Percentiles rank a stretch among this genome's conserved stretches.
Conservation (phyloP, 2,797 vertebrate species). For the Vespertilio murinus region DNA sequence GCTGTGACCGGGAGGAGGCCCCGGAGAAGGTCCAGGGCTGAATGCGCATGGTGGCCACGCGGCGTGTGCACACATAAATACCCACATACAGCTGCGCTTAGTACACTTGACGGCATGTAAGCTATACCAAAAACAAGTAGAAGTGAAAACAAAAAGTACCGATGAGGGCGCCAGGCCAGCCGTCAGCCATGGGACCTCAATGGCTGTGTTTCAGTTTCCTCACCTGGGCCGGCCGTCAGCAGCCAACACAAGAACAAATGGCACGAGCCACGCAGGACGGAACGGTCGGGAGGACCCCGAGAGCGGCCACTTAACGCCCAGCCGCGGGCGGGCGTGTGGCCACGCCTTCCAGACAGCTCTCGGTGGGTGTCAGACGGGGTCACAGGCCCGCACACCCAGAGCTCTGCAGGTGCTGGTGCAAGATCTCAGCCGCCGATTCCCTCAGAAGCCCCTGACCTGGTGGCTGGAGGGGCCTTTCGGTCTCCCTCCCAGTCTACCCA, state of each 20-base stretch:
- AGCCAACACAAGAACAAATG: background rate
- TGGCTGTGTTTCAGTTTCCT: background rate
- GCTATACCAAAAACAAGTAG: background rate
- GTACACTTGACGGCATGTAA: background rate
- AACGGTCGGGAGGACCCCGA: background rate
- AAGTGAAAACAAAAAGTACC: background rate
- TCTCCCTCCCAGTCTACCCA: background rate
- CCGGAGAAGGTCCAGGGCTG: background rate
- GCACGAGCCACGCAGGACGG: background rate
- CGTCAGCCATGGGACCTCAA: background rate
- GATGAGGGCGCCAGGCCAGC: background rate
- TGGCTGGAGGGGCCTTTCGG: background rate
- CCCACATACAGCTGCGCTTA: background rate
- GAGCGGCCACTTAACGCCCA: background rate
- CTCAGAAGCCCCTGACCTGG: background rate
- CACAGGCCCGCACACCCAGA: background rate
- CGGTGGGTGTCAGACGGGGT: background rate
- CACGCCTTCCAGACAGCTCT: background rate
- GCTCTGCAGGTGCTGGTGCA: background rate
- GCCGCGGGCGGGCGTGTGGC: background rate
- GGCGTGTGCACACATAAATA: background rate
- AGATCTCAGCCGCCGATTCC: background rate
- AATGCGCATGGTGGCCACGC: background rate
- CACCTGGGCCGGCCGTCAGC: background rate
- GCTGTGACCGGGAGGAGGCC: background rate